A percentile compares a stretch with the other conserved stretches of the same genome.
Evolutionary conservation across 2,797 vertebrate genomes (phyloP).

Genomic region (Argya squamiceps): DNA sequence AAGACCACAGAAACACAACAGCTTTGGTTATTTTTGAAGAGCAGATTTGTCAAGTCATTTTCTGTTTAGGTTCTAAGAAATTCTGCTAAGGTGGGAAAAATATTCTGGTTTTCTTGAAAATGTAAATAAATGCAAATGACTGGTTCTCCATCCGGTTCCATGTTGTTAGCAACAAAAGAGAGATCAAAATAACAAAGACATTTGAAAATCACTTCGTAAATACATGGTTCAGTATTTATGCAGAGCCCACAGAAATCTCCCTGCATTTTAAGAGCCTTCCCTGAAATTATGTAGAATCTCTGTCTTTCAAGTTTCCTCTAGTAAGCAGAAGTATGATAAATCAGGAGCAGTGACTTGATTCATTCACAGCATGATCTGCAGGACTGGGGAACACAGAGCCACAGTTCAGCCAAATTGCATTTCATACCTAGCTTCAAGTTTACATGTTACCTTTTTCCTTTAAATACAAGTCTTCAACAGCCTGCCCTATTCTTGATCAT

Average conservation of each 20-base stretch:
- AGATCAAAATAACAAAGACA: background rate
- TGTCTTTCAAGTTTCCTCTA: background rate
- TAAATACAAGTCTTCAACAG: background rate
- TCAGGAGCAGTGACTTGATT: background rate
- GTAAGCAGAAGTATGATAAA: background rate
- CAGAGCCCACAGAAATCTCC: background rate
- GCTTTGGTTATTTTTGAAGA: background rate
- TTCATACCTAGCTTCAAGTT: background rate
- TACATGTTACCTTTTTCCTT: background rate
- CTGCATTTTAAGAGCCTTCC: background rate
- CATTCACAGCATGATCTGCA: background rate
- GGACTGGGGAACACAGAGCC: background rate
- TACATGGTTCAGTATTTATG: background rate
- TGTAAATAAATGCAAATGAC: background rate
- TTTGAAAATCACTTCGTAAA: background rate
- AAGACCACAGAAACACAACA: background rate
- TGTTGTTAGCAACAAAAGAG: background rate
- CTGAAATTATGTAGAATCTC: background rate
- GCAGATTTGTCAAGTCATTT: background rate
- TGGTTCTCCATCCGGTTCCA: background rate
- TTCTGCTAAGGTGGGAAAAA: background rate
- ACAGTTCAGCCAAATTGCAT: background rate
- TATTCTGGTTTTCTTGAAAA: background rate
- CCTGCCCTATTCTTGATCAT: background rate
- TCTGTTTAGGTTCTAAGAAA: background rate